Base-by-base conservation (phyloP, 2,888 invertebrate genomes). In the Drosophila buzzatii region DNA sequence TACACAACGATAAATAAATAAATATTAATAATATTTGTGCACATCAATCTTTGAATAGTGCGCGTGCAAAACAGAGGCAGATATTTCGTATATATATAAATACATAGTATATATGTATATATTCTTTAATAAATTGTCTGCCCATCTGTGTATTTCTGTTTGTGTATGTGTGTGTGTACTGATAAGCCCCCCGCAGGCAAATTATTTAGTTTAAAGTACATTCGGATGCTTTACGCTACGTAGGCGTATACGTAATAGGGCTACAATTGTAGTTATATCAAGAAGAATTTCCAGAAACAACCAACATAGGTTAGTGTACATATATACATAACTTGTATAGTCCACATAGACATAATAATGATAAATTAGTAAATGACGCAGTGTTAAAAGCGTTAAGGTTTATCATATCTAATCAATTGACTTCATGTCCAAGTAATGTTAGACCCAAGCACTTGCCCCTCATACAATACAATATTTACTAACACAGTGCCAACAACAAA, bases 361-460 rank as follows among this genome's bases (percentile, higher is more conserved):
- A 89, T 81, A 87, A 76, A 79, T 82, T 82, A 68, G 85, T 84
- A 79, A 82, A 83, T 90, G 86, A 84, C 89, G 89, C 89, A 90
- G 84, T 86, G 72, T 64, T 83, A 44, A 77, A 66, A 60, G 31
- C 51, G 63, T 45, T 78, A 70, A 64, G 55, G 58, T 18, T 51
- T 39, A 51, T 44, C 79, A 63, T 79, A 78, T 78, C 78, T 78
- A 78, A 78, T 78, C 78, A 63, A 60, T 76, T 67, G 76, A 70
- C 76, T 76, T 44, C 76, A 63, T 71, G 78, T 78, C 78, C 78
- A 76, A 76, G 76, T 67, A 76, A 67, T 61, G 57, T 58, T 71
- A 70, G 41, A 9, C 52, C 31, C 51, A 56, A 56, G 31, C 47
- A 42, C 42, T 53, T 16, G 35, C 18, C 35, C 27, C 7, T n/a